Evolutionary conservation across 2,888 invertebrate species (phyloP), one percentile per base, ranked within the genome.

Genomic region (Drepanosiphum platanoidis): DNA sequence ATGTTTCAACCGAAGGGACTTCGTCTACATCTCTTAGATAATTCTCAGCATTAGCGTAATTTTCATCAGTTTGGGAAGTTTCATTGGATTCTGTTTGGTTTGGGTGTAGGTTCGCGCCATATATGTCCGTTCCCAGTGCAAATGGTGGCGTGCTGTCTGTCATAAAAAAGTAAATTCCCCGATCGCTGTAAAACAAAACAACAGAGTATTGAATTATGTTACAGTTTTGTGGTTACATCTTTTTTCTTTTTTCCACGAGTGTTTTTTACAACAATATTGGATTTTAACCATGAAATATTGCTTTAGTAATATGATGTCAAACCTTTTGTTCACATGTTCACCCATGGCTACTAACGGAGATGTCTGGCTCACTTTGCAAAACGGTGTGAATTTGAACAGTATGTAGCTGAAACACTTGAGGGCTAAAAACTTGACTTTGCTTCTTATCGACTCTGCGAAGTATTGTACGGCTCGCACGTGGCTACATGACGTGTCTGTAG

Each of bases 71-170:
- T 52, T 22, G 1, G 18, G 18, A 22, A 52, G 18, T 52, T 46
- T 52, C 5, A 52, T 1, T 18, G 3, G 46, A 46, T 18, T 71
- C 71, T n/a, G 46, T 18, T 1, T 22, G 4, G 7, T 15, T 34
- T 1, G 46, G 22, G 3, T n/a, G n/a, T 30, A 11, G 22, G 39
- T 61, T 39, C 3, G 27, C 30, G 1, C 52, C 39, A 36, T 84
- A 58, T 58, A 75, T 1, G 13, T 39, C 36, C n/a, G 46, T 46
- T 61, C 86, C 86, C 89, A 94, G 92, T 22, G 95, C 95, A 90
- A 93, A 95, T 9, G 95, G 95, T 86, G 93, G 94, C 88, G 93
- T 92, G 8, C 93, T 93, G 90, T 95, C 95, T 86, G 95, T 95
- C 86, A 94, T 94, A 22, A 95, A 94, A 89, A 95, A 95, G 89